A percentile compares a stretch with the other conserved stretches of the same genome.
Evolutionary conservation across 1,140 invertebrate species (phyloP).

Genomic region (Hetaerina americana): DNA sequence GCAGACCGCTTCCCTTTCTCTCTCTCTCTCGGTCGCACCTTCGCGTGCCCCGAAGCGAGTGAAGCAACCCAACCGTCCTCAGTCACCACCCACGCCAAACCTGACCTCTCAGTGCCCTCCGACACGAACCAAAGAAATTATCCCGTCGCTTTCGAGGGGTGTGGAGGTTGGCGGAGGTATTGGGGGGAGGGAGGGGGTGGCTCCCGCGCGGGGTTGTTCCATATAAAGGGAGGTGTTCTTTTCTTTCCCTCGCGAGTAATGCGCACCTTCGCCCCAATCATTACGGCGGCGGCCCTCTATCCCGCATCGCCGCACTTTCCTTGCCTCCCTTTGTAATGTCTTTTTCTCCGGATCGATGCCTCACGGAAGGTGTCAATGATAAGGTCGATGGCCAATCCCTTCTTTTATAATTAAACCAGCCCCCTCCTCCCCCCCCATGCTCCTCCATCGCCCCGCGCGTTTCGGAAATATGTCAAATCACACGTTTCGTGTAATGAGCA

Average conservation of each 20-base stretch:
- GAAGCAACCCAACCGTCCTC: too few species aligned
- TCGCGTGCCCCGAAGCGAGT: too few species aligned
- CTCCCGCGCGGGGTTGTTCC: too few species aligned
- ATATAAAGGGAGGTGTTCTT: not conserved
- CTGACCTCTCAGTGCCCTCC: not conserved
- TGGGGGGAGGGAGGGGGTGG: too few species aligned
- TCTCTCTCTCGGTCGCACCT: not conserved
- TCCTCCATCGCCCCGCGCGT: not conserved
- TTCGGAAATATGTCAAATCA: too few species aligned
- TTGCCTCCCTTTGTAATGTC: not conserved
- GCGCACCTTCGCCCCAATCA: not conserved
- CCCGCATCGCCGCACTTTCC: too few species aligned
- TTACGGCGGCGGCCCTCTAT: not conserved
- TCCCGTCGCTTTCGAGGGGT: not conserved
- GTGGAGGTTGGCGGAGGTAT: too few species aligned
- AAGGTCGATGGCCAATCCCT: not conserved
- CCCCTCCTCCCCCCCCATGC: not conserved
- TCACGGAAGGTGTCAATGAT: not conserved
- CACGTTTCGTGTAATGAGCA: too few species aligned
- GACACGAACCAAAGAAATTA: not conserved
- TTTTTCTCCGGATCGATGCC: not conserved
- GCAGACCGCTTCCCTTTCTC: too few species aligned
- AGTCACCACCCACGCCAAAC: not conserved
- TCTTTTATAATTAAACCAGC: too few species aligned
- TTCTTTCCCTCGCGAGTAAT: not conserved